Conservation (phyloP, 2,797 vertebrate species). For the Gadopsis marmoratus region DNA sequence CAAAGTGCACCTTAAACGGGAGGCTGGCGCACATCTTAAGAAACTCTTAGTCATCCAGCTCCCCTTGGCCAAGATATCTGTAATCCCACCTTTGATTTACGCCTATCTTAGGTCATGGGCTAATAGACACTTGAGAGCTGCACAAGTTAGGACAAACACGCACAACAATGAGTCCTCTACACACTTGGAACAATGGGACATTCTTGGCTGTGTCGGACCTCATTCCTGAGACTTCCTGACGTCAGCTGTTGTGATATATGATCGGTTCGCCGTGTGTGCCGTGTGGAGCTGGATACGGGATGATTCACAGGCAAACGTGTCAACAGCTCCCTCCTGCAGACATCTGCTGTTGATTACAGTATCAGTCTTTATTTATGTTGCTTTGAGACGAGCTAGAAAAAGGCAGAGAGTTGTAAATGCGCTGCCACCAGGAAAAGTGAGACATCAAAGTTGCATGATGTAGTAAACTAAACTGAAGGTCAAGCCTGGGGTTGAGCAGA, state of each 20-base stretch:
- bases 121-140: constrained; percentile 36
- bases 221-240: constrained; percentile 76
- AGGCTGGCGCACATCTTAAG: constrained; percentile 9
- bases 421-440: constrained; percentile 46
- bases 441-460: constrained; percentile 53
- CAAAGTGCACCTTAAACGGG: neutral
- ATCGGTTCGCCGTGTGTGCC: constrained; percentile 54
- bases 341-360: constrained; percentile 73
- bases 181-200: constrained; percentile 69
- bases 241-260: constrained; percentile 78
- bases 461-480: constrained; percentile 59
- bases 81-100: constrained; percentile 38
- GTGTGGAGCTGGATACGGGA: constrained; percentile 33
- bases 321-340: constrained; percentile 53
- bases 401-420: constrained; percentile 21
- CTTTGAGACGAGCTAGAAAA: constrained; percentile 7
- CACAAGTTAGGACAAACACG: constrained; percentile 49
- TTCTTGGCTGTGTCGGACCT: constrained; percentile 55
- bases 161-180: constrained; percentile 34
- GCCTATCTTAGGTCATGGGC: constrained; percentile 14
- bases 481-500: constrained; percentile 39
- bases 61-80: constrained; percentile 17
- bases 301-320: constrained; percentile 68
- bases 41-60: constrained; percentile 34
- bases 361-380: constrained; percentile 54